Conservation (phyloP, 2,797 vertebrate genomes). For the Chelon labrosus region DNA sequence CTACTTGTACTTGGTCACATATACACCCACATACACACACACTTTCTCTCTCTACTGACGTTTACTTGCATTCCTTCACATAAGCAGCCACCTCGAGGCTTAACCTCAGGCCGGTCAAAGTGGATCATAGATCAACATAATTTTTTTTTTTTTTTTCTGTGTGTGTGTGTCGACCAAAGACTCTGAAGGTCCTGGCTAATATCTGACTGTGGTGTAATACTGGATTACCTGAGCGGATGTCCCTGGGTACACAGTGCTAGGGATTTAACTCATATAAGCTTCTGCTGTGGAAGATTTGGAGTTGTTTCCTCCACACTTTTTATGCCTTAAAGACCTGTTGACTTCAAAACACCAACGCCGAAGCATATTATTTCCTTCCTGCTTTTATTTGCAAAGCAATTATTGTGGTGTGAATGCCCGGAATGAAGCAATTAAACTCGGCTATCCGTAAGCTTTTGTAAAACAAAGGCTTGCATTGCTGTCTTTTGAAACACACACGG, state of each 20-base stretch:
- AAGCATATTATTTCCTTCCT: slow-evolving; percentile 45
- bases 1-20: slow-evolving; percentile 47
- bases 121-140: slow-evolving; percentile 44
- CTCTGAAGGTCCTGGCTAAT: slow-evolving; percentile 50
- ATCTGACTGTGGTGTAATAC: slow-evolving; percentile 62
- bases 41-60: slow-evolving; percentile 8
- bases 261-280: slow-evolving; percentile 58
- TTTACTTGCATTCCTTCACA: slow-evolving; percentile 39
- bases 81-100: slow-evolving; percentile 30
- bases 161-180: slow-evolving; percentile 47
- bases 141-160: slow-evolving; percentile 9
- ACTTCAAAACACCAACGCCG: slow-evolving; percentile 45
- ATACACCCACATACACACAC: slow-evolving; percentile 10
- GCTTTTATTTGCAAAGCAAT: slow-evolving; percentile 33
- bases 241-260: slow-evolving; percentile 46
- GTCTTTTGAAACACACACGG: slow-evolving; percentile 34
- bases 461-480: slow-evolving; percentile 47
- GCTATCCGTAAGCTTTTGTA: slow-evolving; percentile 29
- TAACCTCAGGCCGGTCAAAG: slow-evolving; percentile 47
- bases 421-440: slow-evolving; percentile 32
- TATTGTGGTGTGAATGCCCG: slow-evolving; percentile 12
- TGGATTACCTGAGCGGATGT: slow-evolving; percentile 63
- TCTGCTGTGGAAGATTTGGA: slow-evolving; percentile 50
- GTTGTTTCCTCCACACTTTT: slow-evolving; percentile 51
- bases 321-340: slow-evolving; percentile 43